Percentiles rank a stretch among this genome's conserved stretches.
Evolutionary conservation across 2,797 vertebrate genomes (phyloP).

Genomic region (Oreonectes daqikongensis): DNA sequence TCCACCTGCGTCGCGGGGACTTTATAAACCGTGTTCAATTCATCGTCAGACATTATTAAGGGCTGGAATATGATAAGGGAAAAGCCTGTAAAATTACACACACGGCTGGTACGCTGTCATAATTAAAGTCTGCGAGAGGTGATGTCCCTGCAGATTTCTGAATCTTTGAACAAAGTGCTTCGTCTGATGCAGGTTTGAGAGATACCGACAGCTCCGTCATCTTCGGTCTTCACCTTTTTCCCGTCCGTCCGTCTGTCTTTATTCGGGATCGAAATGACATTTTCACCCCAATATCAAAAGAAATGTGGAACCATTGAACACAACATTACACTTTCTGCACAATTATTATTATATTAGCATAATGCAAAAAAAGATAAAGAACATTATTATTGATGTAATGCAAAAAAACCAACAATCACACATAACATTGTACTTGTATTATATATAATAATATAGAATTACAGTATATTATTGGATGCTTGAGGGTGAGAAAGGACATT

Average conservation of each 20-base stretch:
- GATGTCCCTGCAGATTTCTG: constrained; percentile 55
- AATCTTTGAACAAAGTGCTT: constrained; percentile 83
- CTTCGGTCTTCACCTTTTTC: constrained; percentile 28
- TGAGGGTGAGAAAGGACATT: no score
- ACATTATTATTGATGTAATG: no score
- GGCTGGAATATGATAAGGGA: constrained; percentile 48
- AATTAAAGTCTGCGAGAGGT: constrained; percentile 4
- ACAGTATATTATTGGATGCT: no score
- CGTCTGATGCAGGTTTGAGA: constrained; percentile 71
- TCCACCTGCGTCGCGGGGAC: neutral
- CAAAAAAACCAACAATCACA: no score
- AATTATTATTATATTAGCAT: no score
- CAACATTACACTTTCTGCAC: no score
- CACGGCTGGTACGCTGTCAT: constrained; percentile 15
- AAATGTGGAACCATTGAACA: neutral
- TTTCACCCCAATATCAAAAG: neutral
- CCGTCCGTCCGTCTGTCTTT: constrained; percentile 32
- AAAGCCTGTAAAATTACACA: constrained; percentile 40
- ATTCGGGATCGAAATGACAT: constrained; percentile 85
- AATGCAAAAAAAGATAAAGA: no score
- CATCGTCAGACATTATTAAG: constrained; percentile 36
- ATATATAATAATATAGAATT: no score
- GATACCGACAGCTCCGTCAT: constrained; percentile 41
- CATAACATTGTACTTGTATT: no score
- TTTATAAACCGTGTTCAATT: constrained; percentile 54